Evolutionary conservation across 2,113 vertebrate species (phyloP), one percentile per base, ranked within the genome.

Genomic region (Leiothrix lutea): DNA sequence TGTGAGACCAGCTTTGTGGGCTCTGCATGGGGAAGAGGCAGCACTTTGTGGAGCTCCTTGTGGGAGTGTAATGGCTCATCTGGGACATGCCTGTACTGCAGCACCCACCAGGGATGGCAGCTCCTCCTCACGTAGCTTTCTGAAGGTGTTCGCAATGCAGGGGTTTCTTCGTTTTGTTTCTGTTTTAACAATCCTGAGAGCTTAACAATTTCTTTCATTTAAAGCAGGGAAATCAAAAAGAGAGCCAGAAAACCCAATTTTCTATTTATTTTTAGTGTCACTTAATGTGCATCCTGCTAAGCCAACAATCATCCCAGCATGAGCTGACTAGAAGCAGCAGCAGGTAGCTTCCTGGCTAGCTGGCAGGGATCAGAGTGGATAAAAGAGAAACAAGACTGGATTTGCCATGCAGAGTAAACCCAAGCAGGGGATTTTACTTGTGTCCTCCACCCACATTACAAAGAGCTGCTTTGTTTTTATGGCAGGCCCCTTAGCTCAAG

Each of bases 201-300:
- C 23, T 88, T 88, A 92, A 93, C 42, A 83, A 56, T 77, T 67
- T 62, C 42, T 94, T 96, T 92, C 38, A 60, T 78, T 91, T 83
- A 78, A 90, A 91, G 31, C 12, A 84, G 3, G 11, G 42, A 47
- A 75, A 36, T 31, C 16, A 86, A 50, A 65, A 38, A 65, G 23
- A 91, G 67, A 70, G 28, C 3, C 65, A 93, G 87, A 93, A 92
- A 73, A 12, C 9, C 24, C 71, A 24, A 74, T 93, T 90, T 86
- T 40, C 75, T 96, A 64, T 86, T 90, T 96, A 94, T 95, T 95
- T 96, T 94, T 96, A 97, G 93, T 80, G 67, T 47, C 82, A 92
- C 61, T 95, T 94, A 89, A 82, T 50, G 79, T 45, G 69, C 65
- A 78, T 86, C 92, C 93, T 86, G 92, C 71, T 86, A 96, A 95